Conservation (phyloP, 2,113 vertebrate genomes). For the Saguinus imperator region DNA sequence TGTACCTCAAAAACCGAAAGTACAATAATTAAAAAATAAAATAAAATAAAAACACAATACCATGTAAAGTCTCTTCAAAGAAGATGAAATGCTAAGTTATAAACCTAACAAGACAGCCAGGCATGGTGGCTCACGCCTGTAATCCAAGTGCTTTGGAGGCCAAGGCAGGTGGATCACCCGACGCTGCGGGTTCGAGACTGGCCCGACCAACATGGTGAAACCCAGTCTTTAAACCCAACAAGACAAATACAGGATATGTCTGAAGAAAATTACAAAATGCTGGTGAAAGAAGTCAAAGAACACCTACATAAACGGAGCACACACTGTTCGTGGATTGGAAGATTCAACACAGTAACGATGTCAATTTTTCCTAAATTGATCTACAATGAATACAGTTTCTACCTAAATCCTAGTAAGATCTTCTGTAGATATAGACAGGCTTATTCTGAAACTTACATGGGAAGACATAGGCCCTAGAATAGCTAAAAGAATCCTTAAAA, state of each 20-base stretch:
- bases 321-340: not conserved
- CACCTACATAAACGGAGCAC: not conserved
- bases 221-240: not conserved
- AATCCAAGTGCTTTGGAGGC: too few species aligned
- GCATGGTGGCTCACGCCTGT: too few species aligned
- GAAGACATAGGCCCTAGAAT: not conserved
- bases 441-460: not conserved
- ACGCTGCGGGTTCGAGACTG: too few species aligned
- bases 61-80: not conserved
- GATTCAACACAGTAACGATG: not conserved
- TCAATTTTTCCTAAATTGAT: not conserved
- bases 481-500: not conserved
- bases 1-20: too few species aligned
- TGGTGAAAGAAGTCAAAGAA: not conserved
- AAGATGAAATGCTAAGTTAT: not conserved
- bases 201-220: too few species aligned
- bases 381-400: not conserved
- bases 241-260: not conserved
- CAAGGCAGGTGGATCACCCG: too few species aligned
- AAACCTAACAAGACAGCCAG: slow-evolving; percentile 2
- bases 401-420: not conserved
- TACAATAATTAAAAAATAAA: too few species aligned
- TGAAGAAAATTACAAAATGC: not conserved
- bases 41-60: too few species aligned
- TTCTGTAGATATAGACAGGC: not conserved